Percentiles rank a stretch among this genome's conserved stretches.
Conservation (phyloP, 2,113 vertebrate genomes). For the Corythornis cristatus region DNA sequence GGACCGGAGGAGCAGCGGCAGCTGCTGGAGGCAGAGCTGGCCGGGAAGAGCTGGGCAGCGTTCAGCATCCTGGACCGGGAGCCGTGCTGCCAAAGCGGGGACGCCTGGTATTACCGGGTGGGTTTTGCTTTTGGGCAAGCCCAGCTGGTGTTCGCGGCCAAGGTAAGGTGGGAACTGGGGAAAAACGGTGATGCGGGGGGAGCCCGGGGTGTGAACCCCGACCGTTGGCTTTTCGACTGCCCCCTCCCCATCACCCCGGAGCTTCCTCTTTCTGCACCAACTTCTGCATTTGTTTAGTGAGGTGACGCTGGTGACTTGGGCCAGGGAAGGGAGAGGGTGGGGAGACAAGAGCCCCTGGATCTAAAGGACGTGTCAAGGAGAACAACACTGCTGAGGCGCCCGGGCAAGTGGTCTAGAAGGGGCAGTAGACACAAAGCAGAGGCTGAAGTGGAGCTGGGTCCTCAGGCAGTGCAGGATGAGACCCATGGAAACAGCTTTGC, state of each 20-base stretch:
- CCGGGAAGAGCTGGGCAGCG: not conserved
- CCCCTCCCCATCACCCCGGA: rapidly evolving
- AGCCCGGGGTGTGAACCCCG: not conserved
- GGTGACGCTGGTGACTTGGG: rapidly evolving
- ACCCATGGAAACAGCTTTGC: not conserved
- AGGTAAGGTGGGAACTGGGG: constrained; percentile 62
- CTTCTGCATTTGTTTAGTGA: not conserved
- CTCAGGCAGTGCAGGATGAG: not conserved
- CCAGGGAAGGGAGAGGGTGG: not conserved
- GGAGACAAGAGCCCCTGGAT: rapidly evolving
- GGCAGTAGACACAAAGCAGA: rapidly evolving
- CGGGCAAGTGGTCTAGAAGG: not conserved
- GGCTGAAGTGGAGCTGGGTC: not conserved
- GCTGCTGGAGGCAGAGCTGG: constrained; percentile 61
- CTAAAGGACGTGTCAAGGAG: not conserved
- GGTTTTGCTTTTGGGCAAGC: constrained; percentile 32
- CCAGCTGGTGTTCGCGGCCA: constrained; percentile 69
- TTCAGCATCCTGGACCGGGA: constrained; percentile 4
- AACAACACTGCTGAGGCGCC: rapidly evolving
- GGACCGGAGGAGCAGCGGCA: not conserved
- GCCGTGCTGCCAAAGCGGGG: constrained; percentile 62
- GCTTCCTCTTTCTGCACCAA: not conserved
- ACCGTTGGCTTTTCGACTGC: not conserved
- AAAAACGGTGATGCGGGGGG: not conserved
- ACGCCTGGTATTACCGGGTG: constrained; percentile 73